phyloP scores from a whole-genome alignment of 2,113 vertebrate genomes.

The Globicephala melas region DNA sequence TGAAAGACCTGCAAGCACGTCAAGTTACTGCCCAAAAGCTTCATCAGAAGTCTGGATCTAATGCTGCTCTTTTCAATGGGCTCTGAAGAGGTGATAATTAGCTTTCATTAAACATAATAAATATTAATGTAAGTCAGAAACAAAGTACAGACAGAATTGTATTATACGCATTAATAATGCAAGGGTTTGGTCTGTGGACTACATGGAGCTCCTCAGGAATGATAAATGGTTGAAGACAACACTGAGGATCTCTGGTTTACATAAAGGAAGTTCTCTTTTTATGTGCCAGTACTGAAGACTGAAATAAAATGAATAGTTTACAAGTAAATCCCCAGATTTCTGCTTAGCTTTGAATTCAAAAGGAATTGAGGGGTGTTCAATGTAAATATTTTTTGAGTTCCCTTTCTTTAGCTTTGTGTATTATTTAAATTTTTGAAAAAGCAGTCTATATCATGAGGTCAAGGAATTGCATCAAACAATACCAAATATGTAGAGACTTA shows the following conservation, averaged over 20 bases:
- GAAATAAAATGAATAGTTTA: not conserved
- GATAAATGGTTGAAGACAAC: not conserved
- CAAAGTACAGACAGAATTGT: not conserved
- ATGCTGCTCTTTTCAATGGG: not conserved
- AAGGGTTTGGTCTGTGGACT: not conserved
- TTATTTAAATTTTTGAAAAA: not conserved
- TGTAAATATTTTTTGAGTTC: not conserved
- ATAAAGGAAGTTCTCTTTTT: not conserved
- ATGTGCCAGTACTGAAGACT: not conserved
- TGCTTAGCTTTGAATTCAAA: not conserved
- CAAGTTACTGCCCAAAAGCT: not conserved
- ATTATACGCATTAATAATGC: not conserved
- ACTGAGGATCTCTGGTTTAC: not conserved
- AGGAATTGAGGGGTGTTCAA: not conserved
- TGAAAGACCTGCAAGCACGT: not conserved
- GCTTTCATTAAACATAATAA: slow-evolving; percentile 45
- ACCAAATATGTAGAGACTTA: not conserved
- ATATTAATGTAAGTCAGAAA: slow-evolving; percentile 41
- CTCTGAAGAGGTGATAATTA: slow-evolving; percentile 41
- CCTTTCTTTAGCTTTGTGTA: not conserved
- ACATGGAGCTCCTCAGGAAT: not conserved
- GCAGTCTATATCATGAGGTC: not conserved
- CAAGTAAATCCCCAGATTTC: not conserved
- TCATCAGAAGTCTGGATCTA: slow-evolving; percentile 42
- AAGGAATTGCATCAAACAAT: not conserved